Evolutionary conservation across 1,140 invertebrate species (phyloP), one percentile per base, ranked within the genome.

Genomic region (Meteorus sp.): DNA sequence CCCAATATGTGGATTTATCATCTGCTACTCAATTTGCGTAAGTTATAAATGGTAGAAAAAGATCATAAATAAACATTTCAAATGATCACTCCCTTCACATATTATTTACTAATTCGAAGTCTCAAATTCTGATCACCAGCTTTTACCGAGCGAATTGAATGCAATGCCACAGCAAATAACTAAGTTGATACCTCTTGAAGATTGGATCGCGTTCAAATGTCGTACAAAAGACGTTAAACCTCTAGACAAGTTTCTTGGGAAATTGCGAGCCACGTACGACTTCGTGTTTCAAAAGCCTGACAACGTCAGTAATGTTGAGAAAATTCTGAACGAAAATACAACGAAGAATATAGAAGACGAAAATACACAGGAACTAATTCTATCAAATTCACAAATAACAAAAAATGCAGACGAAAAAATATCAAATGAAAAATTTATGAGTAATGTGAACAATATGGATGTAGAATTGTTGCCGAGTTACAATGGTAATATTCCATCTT

Each of bases 241-340:
- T 0, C 8, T 76, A 33, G 69, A 76, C 56, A 76, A 65, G 44
- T 67, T 77, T 5, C 43, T 72, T 8, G 71, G 63, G 1, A 76
- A 76, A 66, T 63, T 77, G 50, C 66, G 69, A 41, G 61, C 72
- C 23, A 73, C 71, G 2, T 77, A 76, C 41, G 59, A 76, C 19
- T 71, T 73, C 33, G 68, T 77, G 13, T 73, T 77, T 39, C 72
- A 62, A 43, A 70, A 70, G 44, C 43, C 66, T 0, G 67, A 72
- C 19, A 69, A 73, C 37, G 61, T 63, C 0, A 72, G 63, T 20
- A 67, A 72, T 43, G 59, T 74, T 27, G 71, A 70, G 39, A 69
- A 65, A 25, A 71, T 73, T 43, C 8, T 66, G 1, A 19, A 33
- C 0, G 41, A 59, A 23, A 11, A 60, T 1, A 33, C 60, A 31